These are phyloP conservation scores for Neoaliturus tenellus DNA, from an alignment of 2,888 invertebrate species.

Conservation along the genomic window DNA sequence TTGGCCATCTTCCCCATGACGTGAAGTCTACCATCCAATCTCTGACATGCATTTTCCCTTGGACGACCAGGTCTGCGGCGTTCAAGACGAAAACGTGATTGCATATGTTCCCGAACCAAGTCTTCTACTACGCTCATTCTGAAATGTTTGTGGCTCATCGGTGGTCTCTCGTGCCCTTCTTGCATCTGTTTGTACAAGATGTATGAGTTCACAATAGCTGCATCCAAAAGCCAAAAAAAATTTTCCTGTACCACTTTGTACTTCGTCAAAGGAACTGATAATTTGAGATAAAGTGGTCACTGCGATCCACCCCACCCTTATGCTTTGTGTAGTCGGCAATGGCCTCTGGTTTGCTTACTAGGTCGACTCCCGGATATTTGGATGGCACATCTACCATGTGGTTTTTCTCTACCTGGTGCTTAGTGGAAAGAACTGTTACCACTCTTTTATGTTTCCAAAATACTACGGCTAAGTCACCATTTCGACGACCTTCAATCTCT, in stretches of 20 bases:
- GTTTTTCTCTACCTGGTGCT: background rate
- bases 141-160: background rate
- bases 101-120: background rate
- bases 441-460: background rate
- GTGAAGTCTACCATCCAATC: background rate
- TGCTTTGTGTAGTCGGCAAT: constrained; percentile 35
- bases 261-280: background rate
- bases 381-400: background rate
- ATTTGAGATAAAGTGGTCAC: background rate
- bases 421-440: background rate
- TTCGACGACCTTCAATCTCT: background rate
- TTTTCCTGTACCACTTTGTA: constrained; percentile 16
- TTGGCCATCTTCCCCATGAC: background rate
- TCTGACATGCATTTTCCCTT: background rate
- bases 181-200: background rate
- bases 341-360: background rate
- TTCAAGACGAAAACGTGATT: background rate
- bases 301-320: constrained; percentile 24
- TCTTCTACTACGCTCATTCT: background rate
- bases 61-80: background rate
- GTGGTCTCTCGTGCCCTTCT: background rate
- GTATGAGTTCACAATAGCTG: background rate
- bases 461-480: background rate
- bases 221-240: background rate
- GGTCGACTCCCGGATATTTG: background rate